Evolutionary conservation across 2,113 vertebrate genomes (phyloP), one percentile per base, ranked within the genome.

Genomic region (Ceyx melanurus): DNA sequence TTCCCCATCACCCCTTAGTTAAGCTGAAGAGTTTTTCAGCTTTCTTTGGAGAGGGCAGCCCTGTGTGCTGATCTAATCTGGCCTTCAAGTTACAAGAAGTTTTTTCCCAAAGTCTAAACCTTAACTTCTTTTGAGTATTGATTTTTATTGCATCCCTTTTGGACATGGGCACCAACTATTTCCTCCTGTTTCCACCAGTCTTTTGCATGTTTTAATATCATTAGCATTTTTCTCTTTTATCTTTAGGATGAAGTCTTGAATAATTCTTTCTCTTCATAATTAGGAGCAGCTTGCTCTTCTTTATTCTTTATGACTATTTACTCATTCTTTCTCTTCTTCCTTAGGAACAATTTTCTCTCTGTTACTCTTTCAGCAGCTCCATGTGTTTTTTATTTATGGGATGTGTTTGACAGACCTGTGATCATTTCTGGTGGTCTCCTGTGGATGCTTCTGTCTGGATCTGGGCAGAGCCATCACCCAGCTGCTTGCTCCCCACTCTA

Each of bases 401-500:
- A 20, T 2, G 0, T 35, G 33, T 25, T 61, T 62, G n/a, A 15
- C 5, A 50, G 56, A 57, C 21, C 13, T 73, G 20, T 42, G 4
- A 25, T 40, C 23, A 22, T 80, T 50, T 37, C 10, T 31, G 48
- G 12, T 48, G 40, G 16, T 75, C 61, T 78, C 22, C 31, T 84
- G 29, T 15, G n/a, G n/a, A 54, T 61, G 45, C 60, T 79, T 72
- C 66, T 37, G 4, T 43, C 20, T 19, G 48, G 56, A 25, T 70
- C 43, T 6, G 77, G 6, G n/a, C 57, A 35, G 45, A 77, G 65
- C 65, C 13, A 3, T 22, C n/a, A 46, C 35, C 57, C 15, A 10
- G 25, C 31, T 1, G 0, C 6, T 11, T 58, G 64, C 57, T 71
- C 71, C n/a, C 50, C 2, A 0, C 2, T 20, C 58, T 61, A 35